Conservation (phyloP, 1,140 invertebrate genomes). For the Wasmannia auropunctata region DNA sequence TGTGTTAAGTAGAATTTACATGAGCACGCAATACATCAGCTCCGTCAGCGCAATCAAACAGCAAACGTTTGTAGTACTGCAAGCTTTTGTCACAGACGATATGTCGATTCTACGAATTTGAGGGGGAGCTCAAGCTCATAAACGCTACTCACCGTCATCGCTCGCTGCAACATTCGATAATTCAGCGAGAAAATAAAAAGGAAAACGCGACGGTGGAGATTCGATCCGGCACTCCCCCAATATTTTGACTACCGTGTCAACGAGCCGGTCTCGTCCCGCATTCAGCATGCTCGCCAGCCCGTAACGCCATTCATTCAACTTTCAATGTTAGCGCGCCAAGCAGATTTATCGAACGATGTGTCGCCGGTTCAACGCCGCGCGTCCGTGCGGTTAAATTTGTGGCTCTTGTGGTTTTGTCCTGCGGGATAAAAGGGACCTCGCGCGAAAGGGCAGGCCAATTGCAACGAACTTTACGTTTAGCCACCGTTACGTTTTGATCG, state of each 20-base stretch:
- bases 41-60: neutral
- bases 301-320: constrained; percentile 78
- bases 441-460: constrained; percentile 67
- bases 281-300: constrained; percentile 77
- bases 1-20: neutral
- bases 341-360: constrained; percentile 74
- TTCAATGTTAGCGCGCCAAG: constrained; percentile 67
- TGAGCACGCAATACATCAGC: neutral
- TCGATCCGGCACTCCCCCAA: constrained; percentile 77
- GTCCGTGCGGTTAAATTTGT: constrained; percentile 78
- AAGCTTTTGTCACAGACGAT: constrained; percentile 1
- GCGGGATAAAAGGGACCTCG: constrained; percentile 60
- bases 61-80: neutral
- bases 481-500: constrained; percentile 14
- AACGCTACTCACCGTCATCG: neutral
- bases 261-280: constrained; percentile 67
- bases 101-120: constrained; percentile 15
- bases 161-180: neutral
- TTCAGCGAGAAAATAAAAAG: constrained; percentile 47
- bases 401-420: constrained; percentile 78
- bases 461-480: constrained; percentile 7
- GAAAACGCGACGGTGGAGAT: constrained; percentile 17
- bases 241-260: constrained; percentile 82
- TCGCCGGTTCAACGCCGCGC: constrained; percentile 68
- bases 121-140: constrained; percentile 8